phyloP scores from a whole-genome alignment of 2,888 invertebrate species.

The Eretmocerus hayati region DNA sequence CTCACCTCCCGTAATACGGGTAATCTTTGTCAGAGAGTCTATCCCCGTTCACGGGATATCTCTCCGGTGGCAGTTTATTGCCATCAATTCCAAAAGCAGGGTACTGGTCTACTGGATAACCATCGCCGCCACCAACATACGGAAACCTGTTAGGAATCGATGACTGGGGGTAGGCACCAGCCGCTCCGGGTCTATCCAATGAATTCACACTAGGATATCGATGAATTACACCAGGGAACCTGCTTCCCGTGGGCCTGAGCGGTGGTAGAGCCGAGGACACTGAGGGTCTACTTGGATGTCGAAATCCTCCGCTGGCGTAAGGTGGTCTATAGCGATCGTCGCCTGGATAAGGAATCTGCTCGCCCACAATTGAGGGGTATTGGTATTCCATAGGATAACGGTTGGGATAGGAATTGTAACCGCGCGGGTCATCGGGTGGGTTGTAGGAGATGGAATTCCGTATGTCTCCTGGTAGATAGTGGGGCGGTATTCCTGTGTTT shows the following conservation, averaged over 20 bases:
- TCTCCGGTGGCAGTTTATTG: conserved; percentile 46
- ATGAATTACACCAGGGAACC: conserved; percentile 47
- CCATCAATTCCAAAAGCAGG: conserved; percentile 38
- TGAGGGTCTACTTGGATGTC: conserved; percentile 23
- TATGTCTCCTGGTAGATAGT: conserved; percentile 30
- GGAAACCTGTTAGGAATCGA: conserved; percentile 48
- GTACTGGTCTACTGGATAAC: conserved; percentile 31
- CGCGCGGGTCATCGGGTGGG: conserved; percentile 40
- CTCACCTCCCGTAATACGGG: conserved; percentile 34
- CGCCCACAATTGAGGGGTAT: conserved; percentile 40
- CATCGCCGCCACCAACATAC: conserved; percentile 35
- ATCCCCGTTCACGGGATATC: conserved; percentile 48
- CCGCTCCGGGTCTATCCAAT: conserved; percentile 34
- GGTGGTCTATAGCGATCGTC: conserved; percentile 39
- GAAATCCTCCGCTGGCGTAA: conserved; percentile 43
- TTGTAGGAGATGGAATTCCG: conserved; percentile 25
- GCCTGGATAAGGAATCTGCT: conserved; percentile 45
- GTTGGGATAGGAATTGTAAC: conserved; percentile 41
- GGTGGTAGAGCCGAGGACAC: conserved; percentile 29
- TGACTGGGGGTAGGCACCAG: conserved; percentile 17
- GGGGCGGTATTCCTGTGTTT: conserved; percentile 27
- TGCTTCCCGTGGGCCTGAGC: conserved; percentile 34
- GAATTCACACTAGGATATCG: conserved; percentile 43
- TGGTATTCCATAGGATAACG: conserved; percentile 40
- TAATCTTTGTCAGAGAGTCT: conserved; percentile 42